These are phyloP conservation scores for Oenanthe melanoleuca DNA, from an alignment of 2,113 vertebrate species.

Conservation along the genomic window DNA sequence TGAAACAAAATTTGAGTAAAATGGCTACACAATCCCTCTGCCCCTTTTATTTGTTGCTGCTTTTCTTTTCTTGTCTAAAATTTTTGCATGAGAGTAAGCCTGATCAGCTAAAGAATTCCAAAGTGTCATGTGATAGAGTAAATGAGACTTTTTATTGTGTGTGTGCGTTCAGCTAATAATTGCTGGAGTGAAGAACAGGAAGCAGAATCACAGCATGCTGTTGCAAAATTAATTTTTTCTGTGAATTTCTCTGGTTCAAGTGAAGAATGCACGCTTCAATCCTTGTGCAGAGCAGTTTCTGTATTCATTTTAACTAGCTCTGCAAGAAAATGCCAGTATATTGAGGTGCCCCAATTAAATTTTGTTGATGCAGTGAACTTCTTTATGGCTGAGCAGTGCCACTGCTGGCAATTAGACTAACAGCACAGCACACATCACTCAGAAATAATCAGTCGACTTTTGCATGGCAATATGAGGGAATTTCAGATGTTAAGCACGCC, in stretches of 20 bases:
- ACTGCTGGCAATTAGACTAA: conserved; percentile 33
- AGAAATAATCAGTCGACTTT: conserved; percentile 47
- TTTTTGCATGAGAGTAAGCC: background rate
- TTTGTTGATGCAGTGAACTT: conserved; percentile 58
- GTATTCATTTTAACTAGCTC: conserved; percentile 36
- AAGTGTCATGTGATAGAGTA: conserved; percentile 33
- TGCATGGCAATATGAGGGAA: background rate
- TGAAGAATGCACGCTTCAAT: conserved; percentile 33
- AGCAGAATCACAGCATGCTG: conserved; percentile 21
- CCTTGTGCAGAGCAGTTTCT: background rate
- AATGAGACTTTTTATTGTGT: background rate
- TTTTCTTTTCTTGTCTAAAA: conserved; percentile 4
- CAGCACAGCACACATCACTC: conserved; percentile 16
- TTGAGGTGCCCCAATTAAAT: conserved; percentile 67
- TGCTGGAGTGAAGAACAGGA: background rate
- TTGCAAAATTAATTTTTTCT: conserved; percentile 43
- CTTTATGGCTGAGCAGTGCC: conserved; percentile 18
- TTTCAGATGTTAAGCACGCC: background rate
- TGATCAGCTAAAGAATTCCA: conserved; percentile 35
- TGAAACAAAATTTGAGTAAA: conserved; percentile 33
- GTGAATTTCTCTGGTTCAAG: conserved; percentile 40
- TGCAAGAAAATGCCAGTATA: conserved; percentile 30
- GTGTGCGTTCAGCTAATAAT: background rate
- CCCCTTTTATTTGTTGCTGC: background rate
- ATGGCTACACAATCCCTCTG: background rate